phyloP scores from a whole-genome alignment of 1,140 invertebrate species.

The Trachymyrmex cornetzi region DNA sequence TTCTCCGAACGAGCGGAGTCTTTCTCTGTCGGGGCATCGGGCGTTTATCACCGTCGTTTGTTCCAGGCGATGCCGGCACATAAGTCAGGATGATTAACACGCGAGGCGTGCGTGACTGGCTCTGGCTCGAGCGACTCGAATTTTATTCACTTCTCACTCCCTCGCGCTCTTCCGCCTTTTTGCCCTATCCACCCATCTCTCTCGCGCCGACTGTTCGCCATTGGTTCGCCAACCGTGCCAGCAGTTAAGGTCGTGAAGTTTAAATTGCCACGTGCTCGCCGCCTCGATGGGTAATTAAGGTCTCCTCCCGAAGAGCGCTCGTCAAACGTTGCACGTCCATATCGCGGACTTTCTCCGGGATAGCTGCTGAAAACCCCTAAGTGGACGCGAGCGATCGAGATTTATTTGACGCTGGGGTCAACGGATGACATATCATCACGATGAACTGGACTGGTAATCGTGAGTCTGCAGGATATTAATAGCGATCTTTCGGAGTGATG shows the following conservation, averaged over 20 bases:
- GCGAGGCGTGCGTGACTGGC: slow-evolving; percentile 82
- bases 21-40: slow-evolving; percentile 69
- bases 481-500: background rate
- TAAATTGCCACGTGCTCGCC: slow-evolving; percentile 73
- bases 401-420: slow-evolving; percentile 31
- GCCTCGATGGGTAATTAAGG: slow-evolving; percentile 64
- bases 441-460: background rate
- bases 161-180: slow-evolving; percentile 58
- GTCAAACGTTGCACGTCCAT: slow-evolving; percentile 50
- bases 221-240: slow-evolving; percentile 9
- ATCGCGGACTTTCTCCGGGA: slow-evolving; percentile 15
- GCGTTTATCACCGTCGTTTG: slow-evolving; percentile 82
- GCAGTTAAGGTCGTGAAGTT: slow-evolving; percentile 72
- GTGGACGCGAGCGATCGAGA: slow-evolving; percentile 20
- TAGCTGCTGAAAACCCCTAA: background rate
- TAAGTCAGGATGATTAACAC: slow-evolving; percentile 84
- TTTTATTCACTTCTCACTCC: slow-evolving; percentile 79
- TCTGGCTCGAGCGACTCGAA: slow-evolving; percentile 77
- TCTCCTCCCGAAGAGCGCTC: slow-evolving; percentile 16
- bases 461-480: slow-evolving; percentile 22
- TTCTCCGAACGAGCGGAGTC: slow-evolving; percentile 46
- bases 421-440: background rate
- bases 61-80: slow-evolving; percentile 76
- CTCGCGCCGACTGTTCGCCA: slow-evolving; percentile 25
- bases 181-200: background rate